Conservation (phyloP, 2,797 vertebrate species). For the Phyllotis vaccarum region DNA sequence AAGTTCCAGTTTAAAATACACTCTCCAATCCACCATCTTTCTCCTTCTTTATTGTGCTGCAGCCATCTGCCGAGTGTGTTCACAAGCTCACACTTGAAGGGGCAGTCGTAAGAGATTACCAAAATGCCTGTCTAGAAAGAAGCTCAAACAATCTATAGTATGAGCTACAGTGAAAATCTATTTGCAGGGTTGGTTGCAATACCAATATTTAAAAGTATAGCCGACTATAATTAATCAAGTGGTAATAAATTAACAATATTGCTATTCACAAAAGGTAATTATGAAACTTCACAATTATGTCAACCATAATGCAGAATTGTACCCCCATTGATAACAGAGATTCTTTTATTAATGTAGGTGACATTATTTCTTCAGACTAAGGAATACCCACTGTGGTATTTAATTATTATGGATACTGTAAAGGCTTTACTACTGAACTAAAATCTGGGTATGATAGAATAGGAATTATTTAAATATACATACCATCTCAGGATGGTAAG, state of each 20-base stretch:
- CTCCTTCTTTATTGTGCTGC: background rate
- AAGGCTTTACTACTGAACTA: background rate
- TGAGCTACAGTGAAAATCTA: background rate
- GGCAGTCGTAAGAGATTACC: background rate
- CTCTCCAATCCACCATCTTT: background rate
- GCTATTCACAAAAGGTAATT: background rate
- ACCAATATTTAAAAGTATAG: constrained; percentile 17
- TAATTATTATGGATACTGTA: background rate
- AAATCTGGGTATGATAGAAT: constrained; percentile 25
- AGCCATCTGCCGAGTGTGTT: background rate
- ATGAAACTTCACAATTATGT: constrained; percentile 22
- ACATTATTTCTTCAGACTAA: constrained; percentile 38
- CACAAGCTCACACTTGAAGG: background rate
- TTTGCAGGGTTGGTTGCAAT: background rate
- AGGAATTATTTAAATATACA: background rate
- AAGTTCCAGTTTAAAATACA: constrained; percentile 56
- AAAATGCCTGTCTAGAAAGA: background rate
- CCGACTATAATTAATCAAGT: background rate
- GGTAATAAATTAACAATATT: background rate
- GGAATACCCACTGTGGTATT: background rate
- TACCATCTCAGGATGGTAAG: background rate
- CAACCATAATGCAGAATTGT: background rate
- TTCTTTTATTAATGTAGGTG: background rate
- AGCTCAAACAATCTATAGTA: background rate
- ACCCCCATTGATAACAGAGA: background rate